Base-by-base conservation (phyloP, 2,113 vertebrate genomes). In the Halichoeres trimaculatus region DNA sequence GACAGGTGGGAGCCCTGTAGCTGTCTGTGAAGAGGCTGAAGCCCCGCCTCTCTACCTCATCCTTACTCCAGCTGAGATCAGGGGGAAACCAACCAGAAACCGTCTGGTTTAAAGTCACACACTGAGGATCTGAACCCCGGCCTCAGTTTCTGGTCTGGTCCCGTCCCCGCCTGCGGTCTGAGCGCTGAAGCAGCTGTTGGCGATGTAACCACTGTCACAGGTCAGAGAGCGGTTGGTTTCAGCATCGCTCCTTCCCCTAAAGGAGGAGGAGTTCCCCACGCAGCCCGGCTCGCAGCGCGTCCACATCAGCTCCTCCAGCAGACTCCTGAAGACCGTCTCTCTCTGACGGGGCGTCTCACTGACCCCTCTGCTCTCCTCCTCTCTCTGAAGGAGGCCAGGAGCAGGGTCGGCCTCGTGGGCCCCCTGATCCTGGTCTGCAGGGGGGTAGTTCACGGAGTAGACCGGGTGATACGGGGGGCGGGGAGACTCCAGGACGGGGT, bases 181-280 rank as follows among this genome's bases (percentile, higher is more conserved):
- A 22, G 20, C 14, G 12, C 8, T 4, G 0, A 35, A 63, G 62
- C 30, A 40, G 12, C 43, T n/a, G 65, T 23, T 54, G 11, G 50
- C 11, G 23, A 73, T 24, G 20, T 84, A 84, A 8, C 56, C 62
- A 3, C 26, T 13, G 10, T 84, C 66, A 51, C 62, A 69, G 19
- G 54, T 48, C 41, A 69, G 57, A 13, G 51, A 45, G 10, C 35
- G 7, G 20, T 52, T 36, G 0, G 3, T 35, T 34, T 56, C 24
- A 1, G 13, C 20, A 1, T 45, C 69, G 0, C 0, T 26, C 22
- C 47, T 11, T 0, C n/a, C 4, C 35, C 23, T 14, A 47, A 48
- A 53, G 9, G 45, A 36, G 23, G 45, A 23, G 3, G 19, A 48
- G 61, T 36, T 66, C 0, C 19, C 1, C 16, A 0, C 5, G 3